A percentile compares a stretch with the other conserved stretches of the same genome.
These are phyloP conservation scores for Chrysotoxum bicinctum DNA, from an alignment of 2,888 invertebrate genomes.

Conservation along the genomic window DNA sequence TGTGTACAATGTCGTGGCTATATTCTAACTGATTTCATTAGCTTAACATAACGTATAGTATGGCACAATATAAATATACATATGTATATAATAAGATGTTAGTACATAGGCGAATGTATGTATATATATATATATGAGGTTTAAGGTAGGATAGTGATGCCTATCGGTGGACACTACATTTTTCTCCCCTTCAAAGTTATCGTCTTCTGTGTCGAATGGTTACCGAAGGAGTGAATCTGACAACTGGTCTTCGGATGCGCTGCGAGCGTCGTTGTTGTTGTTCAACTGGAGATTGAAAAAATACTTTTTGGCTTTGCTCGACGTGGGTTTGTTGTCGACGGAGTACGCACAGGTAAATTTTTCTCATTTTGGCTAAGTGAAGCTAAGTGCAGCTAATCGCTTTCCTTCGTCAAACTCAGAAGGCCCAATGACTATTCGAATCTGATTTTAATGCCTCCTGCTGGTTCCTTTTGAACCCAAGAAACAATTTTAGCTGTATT, in stretches of 20 bases:
- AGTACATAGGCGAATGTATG: neutral
- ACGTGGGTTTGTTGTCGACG: neutral
- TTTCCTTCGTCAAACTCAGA: slow-evolving; percentile 4
- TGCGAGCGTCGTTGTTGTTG: slow-evolving; percentile 3
- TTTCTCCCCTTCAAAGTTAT: slow-evolving; percentile 12
- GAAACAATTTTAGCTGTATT: too few species aligned
- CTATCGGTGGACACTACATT: slow-evolving; percentile 8
- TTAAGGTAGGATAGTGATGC: neutral
- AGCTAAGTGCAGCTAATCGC: slow-evolving; percentile 28
- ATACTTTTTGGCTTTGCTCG: neutral
- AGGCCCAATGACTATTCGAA: neutral
- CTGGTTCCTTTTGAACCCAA: neutral
- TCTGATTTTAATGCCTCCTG: slow-evolving; percentile 35
- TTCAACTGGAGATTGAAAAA: neutral
- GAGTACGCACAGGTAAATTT: neutral
- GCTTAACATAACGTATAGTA: neutral
- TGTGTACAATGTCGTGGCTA: too few species aligned
- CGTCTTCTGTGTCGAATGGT: too few species aligned
- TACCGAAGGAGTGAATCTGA: neutral
- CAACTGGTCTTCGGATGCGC: neutral
- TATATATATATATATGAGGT: too few species aligned
- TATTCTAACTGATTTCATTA: too few species aligned
- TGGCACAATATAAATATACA: neutral
- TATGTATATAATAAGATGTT: neutral
- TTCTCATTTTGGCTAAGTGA: neutral